A percentile compares a stretch with the other conserved stretches of the same genome.
These are phyloP conservation scores for Synergus umbraculus DNA, from an alignment of 2,888 invertebrate species.

Conservation along the genomic window DNA sequence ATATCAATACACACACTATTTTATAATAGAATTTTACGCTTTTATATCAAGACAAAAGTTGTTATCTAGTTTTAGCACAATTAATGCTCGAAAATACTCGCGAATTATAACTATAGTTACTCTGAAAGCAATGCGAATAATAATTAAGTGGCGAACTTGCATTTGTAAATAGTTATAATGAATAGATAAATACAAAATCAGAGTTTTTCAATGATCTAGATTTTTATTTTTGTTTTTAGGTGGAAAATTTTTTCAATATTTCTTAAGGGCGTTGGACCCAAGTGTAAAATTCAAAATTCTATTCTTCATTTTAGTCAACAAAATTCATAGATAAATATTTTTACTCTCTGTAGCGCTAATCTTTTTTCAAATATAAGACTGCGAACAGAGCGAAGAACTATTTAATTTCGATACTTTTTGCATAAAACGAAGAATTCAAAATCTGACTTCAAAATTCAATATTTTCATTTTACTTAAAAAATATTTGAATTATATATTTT, in stretches of 20 bases:
- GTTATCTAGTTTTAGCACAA: slow-evolving; percentile 33
- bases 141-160: neutral
- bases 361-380: no score
- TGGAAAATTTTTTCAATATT: neutral
- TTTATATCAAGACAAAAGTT: slow-evolving; percentile 12
- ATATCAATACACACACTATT: neutral
- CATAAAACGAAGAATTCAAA: no score
- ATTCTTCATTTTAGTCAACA: no score
- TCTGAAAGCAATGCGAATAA: neutral
- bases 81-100: neutral
- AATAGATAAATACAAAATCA: neutral
- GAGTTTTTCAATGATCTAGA: neutral
- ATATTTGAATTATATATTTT: no score
- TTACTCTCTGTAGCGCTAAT: no score
- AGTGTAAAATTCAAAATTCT: no score
- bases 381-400: no score
- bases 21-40: neutral
- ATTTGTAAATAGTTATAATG: neutral
- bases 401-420: no score
- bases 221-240: neutral
- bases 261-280: no score
- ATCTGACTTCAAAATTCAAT: no score
- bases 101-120: neutral
- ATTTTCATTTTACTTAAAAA: no score
- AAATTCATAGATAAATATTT: no score